Conservation (phyloP, 2,888 invertebrate species). For the Meghimatium bilineatum region DNA sequence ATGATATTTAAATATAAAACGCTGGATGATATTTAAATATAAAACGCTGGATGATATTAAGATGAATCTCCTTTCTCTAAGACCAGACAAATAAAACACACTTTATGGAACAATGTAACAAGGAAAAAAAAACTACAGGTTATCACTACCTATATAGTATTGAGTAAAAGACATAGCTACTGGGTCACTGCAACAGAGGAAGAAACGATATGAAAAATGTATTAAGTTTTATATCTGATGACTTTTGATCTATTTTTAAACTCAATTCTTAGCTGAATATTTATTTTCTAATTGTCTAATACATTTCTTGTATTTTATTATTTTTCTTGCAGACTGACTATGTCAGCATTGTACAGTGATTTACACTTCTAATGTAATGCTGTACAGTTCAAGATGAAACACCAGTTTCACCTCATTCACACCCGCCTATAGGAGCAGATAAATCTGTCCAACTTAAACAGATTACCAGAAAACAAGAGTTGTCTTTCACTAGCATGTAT, state of each 20-base stretch:
- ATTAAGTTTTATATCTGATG: no score
- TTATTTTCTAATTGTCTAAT: neutral
- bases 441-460: neutral
- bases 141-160: no score
- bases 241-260: neutral
- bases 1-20: no score
- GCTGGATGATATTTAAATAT: no score
- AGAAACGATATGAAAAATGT: no score
- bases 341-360: constrained; percentile 35
- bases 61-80: no score
- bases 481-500: neutral
- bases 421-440: neutral
- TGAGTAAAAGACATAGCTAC: no score
- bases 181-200: no score
- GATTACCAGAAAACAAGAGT: neutral
- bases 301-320: neutral
- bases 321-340: constrained; percentile 25
- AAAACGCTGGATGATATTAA: no score
- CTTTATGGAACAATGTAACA: no score
- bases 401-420: neutral
- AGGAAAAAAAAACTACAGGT: no score
- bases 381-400: neutral
- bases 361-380: constrained; percentile 12
- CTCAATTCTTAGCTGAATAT: neutral
- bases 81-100: no score